phyloP scores from a whole-genome alignment of 1,140 invertebrate genomes.

The Ditylenchus dipsaci region DNA sequence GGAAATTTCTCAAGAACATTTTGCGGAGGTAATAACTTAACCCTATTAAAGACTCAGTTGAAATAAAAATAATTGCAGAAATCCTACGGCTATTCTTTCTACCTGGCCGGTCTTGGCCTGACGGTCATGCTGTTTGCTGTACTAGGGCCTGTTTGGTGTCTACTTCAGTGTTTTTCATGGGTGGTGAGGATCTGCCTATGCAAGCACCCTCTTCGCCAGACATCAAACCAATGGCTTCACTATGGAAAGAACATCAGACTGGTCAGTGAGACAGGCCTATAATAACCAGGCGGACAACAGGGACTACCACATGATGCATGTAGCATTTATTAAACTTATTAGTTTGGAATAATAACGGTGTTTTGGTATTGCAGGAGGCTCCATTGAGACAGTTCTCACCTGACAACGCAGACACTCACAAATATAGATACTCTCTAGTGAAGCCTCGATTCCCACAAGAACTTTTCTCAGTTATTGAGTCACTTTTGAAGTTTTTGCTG shows the following conservation, averaged over 20 bases:
- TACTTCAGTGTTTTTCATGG: conserved; percentile 45
- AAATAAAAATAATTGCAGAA: conserved; percentile 35
- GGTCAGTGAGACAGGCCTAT: conserved; percentile 2
- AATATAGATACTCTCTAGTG: conserved; percentile 30
- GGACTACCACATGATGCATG: conserved; percentile 15
- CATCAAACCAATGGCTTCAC: conserved; percentile 8
- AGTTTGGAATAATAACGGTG: neutral
- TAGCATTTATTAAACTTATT: neutral
- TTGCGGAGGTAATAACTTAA: too few species aligned
- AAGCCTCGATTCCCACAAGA: conserved; percentile 38
- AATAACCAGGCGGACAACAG: neutral
- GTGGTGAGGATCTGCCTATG: neutral
- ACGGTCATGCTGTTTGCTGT: conserved; percentile 44
- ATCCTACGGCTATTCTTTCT: conserved; percentile 55
- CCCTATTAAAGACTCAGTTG: too few species aligned
- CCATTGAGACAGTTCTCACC: neutral
- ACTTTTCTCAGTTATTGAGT: conserved; percentile 38
- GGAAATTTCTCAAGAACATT: too few species aligned
- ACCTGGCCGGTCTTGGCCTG: conserved; percentile 46
- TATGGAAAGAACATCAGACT: conserved; percentile 20
- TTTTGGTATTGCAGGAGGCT: conserved; percentile 16
- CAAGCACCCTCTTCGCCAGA: neutral
- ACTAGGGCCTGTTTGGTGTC: conserved; percentile 42
- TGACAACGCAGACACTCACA: neutral
- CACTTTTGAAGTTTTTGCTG: too few species aligned